Conservation (phyloP, 2,797 vertebrate genomes). For the Tauraco hartlaubi region DNA sequence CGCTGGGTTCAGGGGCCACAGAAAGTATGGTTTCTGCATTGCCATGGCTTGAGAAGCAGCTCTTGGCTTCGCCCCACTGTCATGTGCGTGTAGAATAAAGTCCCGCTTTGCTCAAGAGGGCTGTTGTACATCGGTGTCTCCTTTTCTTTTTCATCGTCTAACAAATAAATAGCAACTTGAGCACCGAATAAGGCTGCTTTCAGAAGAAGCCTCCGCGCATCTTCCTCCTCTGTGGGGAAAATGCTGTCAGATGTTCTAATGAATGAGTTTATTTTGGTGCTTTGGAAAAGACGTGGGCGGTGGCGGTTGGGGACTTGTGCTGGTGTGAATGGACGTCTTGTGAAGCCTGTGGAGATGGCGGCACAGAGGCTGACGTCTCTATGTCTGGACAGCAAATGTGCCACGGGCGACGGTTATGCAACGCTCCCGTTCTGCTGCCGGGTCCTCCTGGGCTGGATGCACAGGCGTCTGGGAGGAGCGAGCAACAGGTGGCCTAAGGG, state of each 20-base stretch:
- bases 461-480: rapidly evolving
- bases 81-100: rapidly evolving
- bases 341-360: background rate
- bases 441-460: background rate
- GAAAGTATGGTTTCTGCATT: background rate
- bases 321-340: constrained; percentile 30
- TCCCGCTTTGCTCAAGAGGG: background rate
- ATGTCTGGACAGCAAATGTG: background rate
- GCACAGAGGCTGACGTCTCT: background rate
- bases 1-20: background rate
- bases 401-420: background rate
- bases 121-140: background rate
- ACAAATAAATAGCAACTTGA: constrained; percentile 17
- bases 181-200: constrained; percentile 11
- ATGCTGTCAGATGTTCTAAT: background rate
- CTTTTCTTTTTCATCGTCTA: background rate
- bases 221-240: background rate
- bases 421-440: rapidly evolving
- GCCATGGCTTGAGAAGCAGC: background rate
- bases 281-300: background rate
- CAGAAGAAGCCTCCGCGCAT: background rate
- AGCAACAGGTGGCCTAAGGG: background rate
- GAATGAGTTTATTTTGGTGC: constrained; percentile 50
- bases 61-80: rapidly evolving
- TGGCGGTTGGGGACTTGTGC: background rate